Conservation (phyloP, 1,140 invertebrate species). For the Forficula auricularia region DNA sequence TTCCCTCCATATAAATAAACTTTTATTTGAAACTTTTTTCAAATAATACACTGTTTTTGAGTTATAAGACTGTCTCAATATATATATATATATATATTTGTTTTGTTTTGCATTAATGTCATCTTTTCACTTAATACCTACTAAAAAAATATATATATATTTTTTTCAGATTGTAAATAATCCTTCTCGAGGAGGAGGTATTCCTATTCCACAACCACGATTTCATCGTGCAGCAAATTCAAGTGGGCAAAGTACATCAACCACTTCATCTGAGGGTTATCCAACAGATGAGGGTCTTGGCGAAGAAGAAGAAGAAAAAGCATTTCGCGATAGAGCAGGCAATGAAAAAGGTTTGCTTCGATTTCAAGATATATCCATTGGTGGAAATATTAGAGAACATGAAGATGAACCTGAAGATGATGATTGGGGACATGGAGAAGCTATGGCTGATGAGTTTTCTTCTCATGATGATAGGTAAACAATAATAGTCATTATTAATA, state of each 20-base stretch:
- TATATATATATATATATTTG: too few relatives aligned
- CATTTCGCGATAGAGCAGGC: constrained; percentile 28
- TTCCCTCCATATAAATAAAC: too few relatives aligned
- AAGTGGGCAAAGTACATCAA: constrained; percentile 9
- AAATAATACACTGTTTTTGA: too few relatives aligned
- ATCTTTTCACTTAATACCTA: too few relatives aligned
- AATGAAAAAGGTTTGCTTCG: constrained; percentile 26
- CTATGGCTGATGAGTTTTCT: constrained; percentile 43
- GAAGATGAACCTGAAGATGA: constrained; percentile 24
- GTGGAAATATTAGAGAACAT: not conserved
- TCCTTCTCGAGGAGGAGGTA: too few relatives aligned
- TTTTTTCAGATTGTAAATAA: too few relatives aligned
- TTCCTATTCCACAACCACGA: constrained; percentile 2
- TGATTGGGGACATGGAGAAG: constrained; percentile 41
- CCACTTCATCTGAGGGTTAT: constrained; percentile 27
- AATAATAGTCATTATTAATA: too few relatives aligned
- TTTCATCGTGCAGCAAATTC: not conserved
- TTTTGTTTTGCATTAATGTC: too few relatives aligned
- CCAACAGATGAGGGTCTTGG: constrained; percentile 26
- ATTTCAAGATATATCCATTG: constrained; percentile 3
- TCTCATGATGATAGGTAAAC: constrained; percentile 11
- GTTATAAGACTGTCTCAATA: too few relatives aligned
- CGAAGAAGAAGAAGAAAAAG: constrained; percentile 29
- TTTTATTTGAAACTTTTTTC: too few relatives aligned
- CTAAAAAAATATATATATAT: too few relatives aligned